Percentiles rank a stretch among this genome's conserved stretches.
Conservation (phyloP, 2,888 invertebrate species). For the Andrena dorsata region DNA sequence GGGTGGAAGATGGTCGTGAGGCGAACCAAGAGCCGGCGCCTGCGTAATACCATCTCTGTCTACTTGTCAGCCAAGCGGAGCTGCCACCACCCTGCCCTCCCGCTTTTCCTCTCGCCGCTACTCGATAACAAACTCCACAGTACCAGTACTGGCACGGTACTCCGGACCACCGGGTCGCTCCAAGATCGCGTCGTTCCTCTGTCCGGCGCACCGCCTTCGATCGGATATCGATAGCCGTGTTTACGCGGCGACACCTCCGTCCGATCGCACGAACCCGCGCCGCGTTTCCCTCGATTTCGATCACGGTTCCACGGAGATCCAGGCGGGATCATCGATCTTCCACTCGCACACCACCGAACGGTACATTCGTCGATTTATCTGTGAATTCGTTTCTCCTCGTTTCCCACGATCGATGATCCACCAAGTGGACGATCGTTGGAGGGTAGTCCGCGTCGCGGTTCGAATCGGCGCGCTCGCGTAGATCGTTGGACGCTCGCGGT, state of each 20-base stretch:
- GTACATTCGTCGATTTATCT: neutral
- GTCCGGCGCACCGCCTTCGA: slow-evolving; percentile 10
- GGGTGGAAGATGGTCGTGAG: slow-evolving; percentile 35
- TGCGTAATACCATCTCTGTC: slow-evolving; percentile 67
- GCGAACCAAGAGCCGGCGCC: slow-evolving; percentile 53
- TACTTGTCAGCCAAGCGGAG: slow-evolving; percentile 77
- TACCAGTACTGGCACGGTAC: slow-evolving; percentile 83
- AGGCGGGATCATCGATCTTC: neutral
- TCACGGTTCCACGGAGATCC: neutral
- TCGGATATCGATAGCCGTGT: slow-evolving; percentile 54
- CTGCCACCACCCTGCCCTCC: slow-evolving; percentile 79
- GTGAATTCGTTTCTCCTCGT: no score
- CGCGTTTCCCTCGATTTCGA: neutral
- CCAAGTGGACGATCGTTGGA: neutral
- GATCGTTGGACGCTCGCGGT: slow-evolving; percentile 4
- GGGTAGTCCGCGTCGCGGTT: neutral
- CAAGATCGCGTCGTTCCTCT: slow-evolving; percentile 43
- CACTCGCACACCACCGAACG: neutral
- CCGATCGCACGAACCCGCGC: neutral
- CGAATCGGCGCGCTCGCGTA: neutral
- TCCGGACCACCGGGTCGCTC: slow-evolving; percentile 80
- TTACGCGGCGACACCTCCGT: slow-evolving; percentile 42
- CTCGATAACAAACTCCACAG: slow-evolving; percentile 81
- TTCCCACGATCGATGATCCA: neutral
- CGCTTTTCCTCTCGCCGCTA: slow-evolving; percentile 70